phyloP scores from a whole-genome alignment of 1,140 invertebrate species.

The Tigriopus japonicus region DNA sequence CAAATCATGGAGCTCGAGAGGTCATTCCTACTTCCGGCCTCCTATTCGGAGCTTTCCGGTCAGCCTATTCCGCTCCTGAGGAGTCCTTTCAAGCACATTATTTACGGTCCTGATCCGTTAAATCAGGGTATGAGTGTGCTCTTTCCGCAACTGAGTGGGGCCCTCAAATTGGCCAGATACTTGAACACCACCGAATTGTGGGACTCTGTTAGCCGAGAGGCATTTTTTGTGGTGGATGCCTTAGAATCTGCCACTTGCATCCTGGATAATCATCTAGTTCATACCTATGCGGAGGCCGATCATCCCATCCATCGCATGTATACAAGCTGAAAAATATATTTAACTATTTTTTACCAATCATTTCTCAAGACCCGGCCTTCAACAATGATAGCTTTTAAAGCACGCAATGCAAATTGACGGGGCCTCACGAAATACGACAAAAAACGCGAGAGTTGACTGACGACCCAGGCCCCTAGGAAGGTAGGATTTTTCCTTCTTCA shows the following conservation, averaged over 20 bases:
- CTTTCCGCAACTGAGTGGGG: background rate
- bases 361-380: too few relatives aligned
- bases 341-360: too few relatives aligned
- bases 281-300: background rate
- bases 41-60: background rate
- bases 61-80: background rate
- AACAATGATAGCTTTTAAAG: too few relatives aligned
- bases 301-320: too few relatives aligned
- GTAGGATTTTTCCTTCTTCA: too few relatives aligned
- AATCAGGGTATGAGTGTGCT: background rate
- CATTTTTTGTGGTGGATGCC: constrained; percentile 7
- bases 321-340: too few relatives aligned
- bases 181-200: constrained; percentile 1
- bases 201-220: constrained; percentile 1
- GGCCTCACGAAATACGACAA: too few relatives aligned
- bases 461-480: too few relatives aligned
- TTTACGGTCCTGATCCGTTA: background rate
- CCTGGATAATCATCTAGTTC: constrained; percentile 8
- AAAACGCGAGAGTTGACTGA: too few relatives aligned
- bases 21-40: background rate
- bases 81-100: background rate
- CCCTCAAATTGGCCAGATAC: background rate
- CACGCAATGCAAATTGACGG: too few relatives aligned
- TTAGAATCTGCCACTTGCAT: constrained; percentile 2
- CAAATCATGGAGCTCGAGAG: constrained; percentile 1